phyloP scores from a whole-genome alignment of 2,113 vertebrate species.

The Helogale parvula region DNA sequence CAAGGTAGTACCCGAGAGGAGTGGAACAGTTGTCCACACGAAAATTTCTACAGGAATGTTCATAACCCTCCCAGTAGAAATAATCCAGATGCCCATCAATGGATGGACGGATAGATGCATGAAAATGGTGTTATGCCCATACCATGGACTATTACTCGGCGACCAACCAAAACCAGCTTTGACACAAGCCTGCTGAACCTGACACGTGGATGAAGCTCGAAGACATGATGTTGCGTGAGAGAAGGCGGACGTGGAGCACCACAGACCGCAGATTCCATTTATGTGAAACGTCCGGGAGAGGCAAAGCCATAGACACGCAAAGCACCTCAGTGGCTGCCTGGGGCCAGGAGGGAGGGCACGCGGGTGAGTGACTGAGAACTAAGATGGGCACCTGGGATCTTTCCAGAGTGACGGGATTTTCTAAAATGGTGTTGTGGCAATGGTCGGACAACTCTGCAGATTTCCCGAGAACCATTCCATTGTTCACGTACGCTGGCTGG shows the following conservation, averaged over 20 bases:
- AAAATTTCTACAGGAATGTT: neutral
- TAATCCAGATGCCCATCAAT: neutral
- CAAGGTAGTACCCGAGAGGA: neutral
- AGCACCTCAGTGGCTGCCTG: neutral
- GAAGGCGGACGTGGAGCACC: neutral
- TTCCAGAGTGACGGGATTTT: neutral
- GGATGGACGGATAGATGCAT: neutral
- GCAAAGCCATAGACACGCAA: neutral
- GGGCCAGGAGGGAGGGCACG: neutral
- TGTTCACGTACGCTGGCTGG: neutral
- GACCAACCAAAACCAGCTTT: neutral
- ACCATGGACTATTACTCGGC: neutral
- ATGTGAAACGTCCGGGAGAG: neutral
- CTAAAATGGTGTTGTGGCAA: neutral
- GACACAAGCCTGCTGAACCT: neutral
- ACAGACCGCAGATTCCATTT: neutral
- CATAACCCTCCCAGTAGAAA: neutral
- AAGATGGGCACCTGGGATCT: rapidly evolving
- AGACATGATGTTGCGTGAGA: neutral
- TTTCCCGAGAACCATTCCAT: neutral
- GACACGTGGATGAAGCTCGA: neutral
- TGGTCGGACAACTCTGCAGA: neutral
- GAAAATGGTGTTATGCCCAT: neutral
- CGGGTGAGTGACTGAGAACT: neutral
- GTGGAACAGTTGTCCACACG: neutral